Conservation (phyloP, 2,888 invertebrate species). For the Cephus runcator region DNA sequence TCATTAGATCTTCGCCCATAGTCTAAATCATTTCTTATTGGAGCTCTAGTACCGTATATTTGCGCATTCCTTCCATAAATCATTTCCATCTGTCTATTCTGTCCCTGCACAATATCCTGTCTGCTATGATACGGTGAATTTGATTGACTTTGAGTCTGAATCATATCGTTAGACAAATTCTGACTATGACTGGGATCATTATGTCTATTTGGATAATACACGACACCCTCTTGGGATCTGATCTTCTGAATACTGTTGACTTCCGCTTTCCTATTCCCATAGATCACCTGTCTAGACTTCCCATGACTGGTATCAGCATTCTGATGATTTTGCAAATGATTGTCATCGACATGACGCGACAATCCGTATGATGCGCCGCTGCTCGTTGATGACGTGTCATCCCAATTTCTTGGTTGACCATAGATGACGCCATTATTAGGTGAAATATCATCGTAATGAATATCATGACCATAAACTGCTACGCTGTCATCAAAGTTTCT, state of each 20-base stretch:
- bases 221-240: conserved; percentile 28
- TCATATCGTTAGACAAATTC: conserved; percentile 24
- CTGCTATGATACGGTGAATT: conserved; percentile 11
- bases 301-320: conserved; percentile 2
- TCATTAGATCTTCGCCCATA: conserved; percentile 24
- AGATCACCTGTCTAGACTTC: conserved; percentile 8
- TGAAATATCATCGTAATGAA: conserved; percentile 26
- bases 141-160: conserved; percentile 10
- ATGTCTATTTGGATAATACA: conserved; percentile 30
- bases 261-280: conserved; percentile 11
- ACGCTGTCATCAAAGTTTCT: conserved; percentile 37
- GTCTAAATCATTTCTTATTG: conserved; percentile 9
- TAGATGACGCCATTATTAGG: conserved; percentile 47
- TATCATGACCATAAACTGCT: neutral
- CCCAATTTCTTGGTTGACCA: conserved; percentile 41
- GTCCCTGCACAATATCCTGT: conserved; percentile 7
- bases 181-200: conserved; percentile 25
- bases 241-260: conserved; percentile 14
- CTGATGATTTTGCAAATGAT: conserved; percentile 11
- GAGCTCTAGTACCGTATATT: conserved; percentile 8
- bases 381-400: conserved; percentile 32
- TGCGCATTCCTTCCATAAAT: conserved; percentile 18
- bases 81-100: conserved; percentile 16
- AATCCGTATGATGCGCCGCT: conserved; percentile 15
- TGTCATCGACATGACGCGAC: conserved; percentile 20